phyloP scores from a whole-genome alignment of 2,888 invertebrate genomes.

The Fragum whitleyi region DNA sequence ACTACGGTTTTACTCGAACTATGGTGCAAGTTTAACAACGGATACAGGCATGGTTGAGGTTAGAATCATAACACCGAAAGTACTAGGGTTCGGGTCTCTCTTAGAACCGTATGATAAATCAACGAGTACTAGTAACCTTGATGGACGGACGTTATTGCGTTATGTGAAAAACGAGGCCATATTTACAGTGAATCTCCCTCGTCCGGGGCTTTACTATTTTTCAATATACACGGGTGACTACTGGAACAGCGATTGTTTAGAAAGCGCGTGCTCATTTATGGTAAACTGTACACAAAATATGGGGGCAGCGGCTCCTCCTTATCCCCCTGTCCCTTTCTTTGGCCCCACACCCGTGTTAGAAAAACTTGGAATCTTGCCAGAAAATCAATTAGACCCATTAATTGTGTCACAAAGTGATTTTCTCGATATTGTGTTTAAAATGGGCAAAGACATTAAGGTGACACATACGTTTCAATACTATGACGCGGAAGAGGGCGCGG shows the following conservation, averaged over 20 bases:
- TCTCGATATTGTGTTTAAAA: constrained; percentile 79
- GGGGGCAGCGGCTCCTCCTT: constrained; percentile 75
- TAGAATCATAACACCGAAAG: constrained; percentile 78
- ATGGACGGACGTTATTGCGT: constrained; percentile 78
- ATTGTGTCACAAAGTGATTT: constrained; percentile 79
- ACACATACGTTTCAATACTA: constrained; percentile 82
- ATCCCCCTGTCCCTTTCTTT: constrained; percentile 81
- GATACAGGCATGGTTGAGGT: constrained; percentile 82
- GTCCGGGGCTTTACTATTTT: constrained; percentile 84
- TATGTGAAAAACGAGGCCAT: constrained; percentile 80
- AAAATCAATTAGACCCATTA: constrained; percentile 77
- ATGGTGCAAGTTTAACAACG: constrained; percentile 79
- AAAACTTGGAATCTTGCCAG: constrained; percentile 73
- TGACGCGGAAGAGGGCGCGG: constrained; percentile 76
- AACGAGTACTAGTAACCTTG: constrained; percentile 70
- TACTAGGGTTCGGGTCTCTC: constrained; percentile 80
- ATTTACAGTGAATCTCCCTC: constrained; percentile 85
- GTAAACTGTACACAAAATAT: constrained; percentile 77
- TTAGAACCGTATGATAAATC: constrained; percentile 77
- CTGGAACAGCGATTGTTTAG: constrained; percentile 82
- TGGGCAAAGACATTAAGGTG: constrained; percentile 77
- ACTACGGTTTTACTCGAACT: constrained; percentile 79
- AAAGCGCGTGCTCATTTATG: constrained; percentile 83
- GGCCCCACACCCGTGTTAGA: constrained; percentile 81
- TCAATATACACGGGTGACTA: constrained; percentile 84